These are phyloP conservation scores for Kryptopterus vitreolus DNA, from an alignment of 2,797 vertebrate genomes.

Conservation along the genomic window DNA sequence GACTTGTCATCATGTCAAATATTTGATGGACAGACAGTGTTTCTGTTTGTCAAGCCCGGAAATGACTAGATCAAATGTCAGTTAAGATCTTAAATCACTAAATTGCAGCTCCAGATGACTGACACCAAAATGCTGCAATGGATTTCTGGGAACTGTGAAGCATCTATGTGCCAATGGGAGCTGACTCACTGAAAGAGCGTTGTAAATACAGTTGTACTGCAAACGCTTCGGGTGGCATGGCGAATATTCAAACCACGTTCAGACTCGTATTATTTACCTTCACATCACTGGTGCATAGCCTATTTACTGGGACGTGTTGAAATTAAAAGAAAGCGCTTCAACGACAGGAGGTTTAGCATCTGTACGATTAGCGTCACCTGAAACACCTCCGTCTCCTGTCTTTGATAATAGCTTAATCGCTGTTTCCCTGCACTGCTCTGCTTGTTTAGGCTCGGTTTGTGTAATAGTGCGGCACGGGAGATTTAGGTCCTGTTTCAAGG, in stretches of 20 bases:
- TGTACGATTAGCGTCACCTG: conserved; percentile 55
- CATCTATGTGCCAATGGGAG: conserved; percentile 37
- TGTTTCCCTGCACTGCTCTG: conserved; percentile 47
- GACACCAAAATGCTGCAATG: conserved; percentile 41
- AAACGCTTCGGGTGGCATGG: conserved; percentile 40
- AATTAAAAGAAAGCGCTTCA: conserved; percentile 60
- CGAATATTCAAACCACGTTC: conserved; percentile 38
- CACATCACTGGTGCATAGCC: conserved; percentile 49
- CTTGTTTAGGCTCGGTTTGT: conserved; percentile 54
- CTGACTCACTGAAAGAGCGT: conserved; percentile 49
- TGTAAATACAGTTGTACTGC: conserved; percentile 53
- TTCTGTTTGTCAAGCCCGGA: conserved; percentile 28
- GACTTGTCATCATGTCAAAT: conserved; percentile 32
- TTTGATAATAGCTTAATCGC: conserved; percentile 49
- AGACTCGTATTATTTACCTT: conserved; percentile 52
- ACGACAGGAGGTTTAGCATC: conserved; percentile 48
- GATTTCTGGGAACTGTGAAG: conserved; percentile 53
- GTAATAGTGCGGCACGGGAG: conserved; percentile 41
- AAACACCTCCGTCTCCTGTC: conserved; percentile 54
- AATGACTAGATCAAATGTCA: conserved; percentile 46
- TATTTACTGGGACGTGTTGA: conserved; percentile 59
- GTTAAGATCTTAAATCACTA: conserved; percentile 49
- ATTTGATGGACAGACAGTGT: conserved; percentile 29
- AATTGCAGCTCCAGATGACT: conserved; percentile 45
- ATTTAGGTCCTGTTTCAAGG: conserved; percentile 22